Percentiles rank a stretch among this genome's conserved stretches.
Conservation (phyloP, 2,797 vertebrate genomes). For the Distichodus sexfasciatus region DNA sequence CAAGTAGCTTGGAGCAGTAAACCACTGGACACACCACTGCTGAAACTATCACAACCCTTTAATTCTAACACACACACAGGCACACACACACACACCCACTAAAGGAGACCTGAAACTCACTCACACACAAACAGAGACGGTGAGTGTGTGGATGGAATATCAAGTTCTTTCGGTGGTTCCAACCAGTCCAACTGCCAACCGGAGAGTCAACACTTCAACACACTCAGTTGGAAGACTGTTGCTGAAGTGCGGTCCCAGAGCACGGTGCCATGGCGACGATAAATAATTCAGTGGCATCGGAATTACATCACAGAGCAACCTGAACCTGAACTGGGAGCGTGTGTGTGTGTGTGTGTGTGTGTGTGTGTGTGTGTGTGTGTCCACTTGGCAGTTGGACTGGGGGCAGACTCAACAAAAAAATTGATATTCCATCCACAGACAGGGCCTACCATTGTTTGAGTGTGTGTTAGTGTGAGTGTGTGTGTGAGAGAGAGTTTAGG, state of each 20-base stretch:
- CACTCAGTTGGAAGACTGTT: not conserved
- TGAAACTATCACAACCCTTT: not conserved
- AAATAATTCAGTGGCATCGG: conserved; percentile 47
- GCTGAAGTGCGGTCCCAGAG: not conserved
- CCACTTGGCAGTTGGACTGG: too few relatives aligned
- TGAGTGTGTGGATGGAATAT: too few relatives aligned
- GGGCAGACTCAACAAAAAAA: too few relatives aligned
- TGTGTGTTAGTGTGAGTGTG: not conserved
- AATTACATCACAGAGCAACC: conserved; percentile 36
- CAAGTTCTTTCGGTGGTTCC: not conserved
- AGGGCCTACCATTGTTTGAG: not conserved
- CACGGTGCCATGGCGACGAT: conserved; percentile 34
- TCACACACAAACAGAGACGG: not conserved
- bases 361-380: not conserved
- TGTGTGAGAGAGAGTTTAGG: too few relatives aligned
- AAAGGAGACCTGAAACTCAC: too few relatives aligned
- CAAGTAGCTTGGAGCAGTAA: not conserved
- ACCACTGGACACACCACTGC: conserved; percentile 1
- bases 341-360: not conserved
- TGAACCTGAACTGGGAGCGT: conserved; percentile 23
- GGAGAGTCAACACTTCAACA: not conserved
- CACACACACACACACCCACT: too few relatives aligned
- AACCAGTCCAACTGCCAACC: not conserved
- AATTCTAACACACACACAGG: conserved; percentile 1
- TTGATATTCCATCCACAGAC: not conserved